A percentile compares a stretch with the other conserved stretches of the same genome.
phyloP scores from a whole-genome alignment of 2,113 vertebrate species.

The Xiphophorus maculatus region DNA sequence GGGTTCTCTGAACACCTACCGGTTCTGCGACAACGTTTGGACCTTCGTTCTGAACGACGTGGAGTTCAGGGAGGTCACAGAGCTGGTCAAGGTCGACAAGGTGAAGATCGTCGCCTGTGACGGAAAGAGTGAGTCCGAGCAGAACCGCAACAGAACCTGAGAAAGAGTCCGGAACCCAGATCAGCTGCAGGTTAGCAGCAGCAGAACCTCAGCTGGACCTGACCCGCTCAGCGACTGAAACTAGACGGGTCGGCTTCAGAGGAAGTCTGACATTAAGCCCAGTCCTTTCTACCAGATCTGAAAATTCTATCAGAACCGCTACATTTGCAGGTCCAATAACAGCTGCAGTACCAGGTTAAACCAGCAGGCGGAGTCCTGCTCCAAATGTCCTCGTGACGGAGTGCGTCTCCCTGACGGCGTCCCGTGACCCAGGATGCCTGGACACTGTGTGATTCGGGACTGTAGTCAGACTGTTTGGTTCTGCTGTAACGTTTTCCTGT shows the following conservation, averaged over 20 bases:
- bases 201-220: too few species aligned
- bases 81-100: conserved; percentile 98
- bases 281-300: too few species aligned
- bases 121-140: conserved; percentile 82
- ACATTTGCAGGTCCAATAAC: background rate
- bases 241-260: too few species aligned
- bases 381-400: too few species aligned
- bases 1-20: conserved; percentile 97
- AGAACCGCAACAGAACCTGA: background rate
- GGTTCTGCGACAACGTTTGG: conserved; percentile 99
- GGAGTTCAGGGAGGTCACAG: conserved; percentile 97
- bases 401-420: too few species aligned
- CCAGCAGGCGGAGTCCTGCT: background rate
- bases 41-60: conserved; percentile 98
- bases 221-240: too few species aligned
- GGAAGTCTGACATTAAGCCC: too few species aligned
- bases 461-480: background rate
- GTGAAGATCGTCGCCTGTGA: conserved; percentile 99
- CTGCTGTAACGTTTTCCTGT: background rate
- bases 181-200: background rate
- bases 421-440: too few species aligned
- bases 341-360: background rate
- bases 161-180: background rate
- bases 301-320: too few species aligned
- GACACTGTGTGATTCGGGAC: too few species aligned